These are phyloP conservation scores for Scaptomyza tumidula DNA, from an alignment of 2,888 invertebrate genomes.

Conservation along the genomic window DNA sequence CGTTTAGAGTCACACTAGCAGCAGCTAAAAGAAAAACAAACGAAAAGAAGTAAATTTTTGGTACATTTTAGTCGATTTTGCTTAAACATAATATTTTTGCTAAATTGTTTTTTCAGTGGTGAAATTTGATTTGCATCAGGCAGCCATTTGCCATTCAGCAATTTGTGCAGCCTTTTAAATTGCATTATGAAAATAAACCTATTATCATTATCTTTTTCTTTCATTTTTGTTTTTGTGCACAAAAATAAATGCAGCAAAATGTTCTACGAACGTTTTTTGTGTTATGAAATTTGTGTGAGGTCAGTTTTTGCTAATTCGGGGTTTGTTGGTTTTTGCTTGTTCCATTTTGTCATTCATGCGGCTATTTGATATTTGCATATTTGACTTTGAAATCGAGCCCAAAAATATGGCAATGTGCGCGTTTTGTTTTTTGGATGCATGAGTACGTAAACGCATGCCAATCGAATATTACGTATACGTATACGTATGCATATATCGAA, in stretches of 20 bases:
- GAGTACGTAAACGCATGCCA: slow-evolving; percentile 11
- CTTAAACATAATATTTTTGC: not conserved
- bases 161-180: slow-evolving; percentile 2
- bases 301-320: slow-evolving; percentile 32
- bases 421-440: slow-evolving; percentile 1
- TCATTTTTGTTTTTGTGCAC: not conserved
- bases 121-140: not conserved
- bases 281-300: slow-evolving; percentile 28
- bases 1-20: not conserved
- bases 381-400: slow-evolving; percentile 16
- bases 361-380: slow-evolving; percentile 43
- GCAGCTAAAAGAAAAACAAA: slow-evolving; percentile 1
- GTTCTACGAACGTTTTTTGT: slow-evolving; percentile 32
- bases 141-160: not conserved
- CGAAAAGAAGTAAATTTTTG: not conserved
- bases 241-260: slow-evolving; percentile 3
- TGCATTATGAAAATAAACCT: slow-evolving; percentile 10
- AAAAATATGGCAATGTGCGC: slow-evolving; percentile 15
- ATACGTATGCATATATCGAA: slow-evolving; percentile 15
- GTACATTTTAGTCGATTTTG: slow-evolving; percentile 1
- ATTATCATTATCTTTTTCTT: slow-evolving; percentile 24
- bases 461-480: slow-evolving; percentile 5
- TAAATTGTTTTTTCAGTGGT: slow-evolving; percentile 2
- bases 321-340: slow-evolving; percentile 45
- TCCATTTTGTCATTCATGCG: slow-evolving; percentile 32